Evolutionary conservation across 35 echinoderm and acorn worm genomes (phyloP).

Genomic region (Antedon bifida): DNA sequence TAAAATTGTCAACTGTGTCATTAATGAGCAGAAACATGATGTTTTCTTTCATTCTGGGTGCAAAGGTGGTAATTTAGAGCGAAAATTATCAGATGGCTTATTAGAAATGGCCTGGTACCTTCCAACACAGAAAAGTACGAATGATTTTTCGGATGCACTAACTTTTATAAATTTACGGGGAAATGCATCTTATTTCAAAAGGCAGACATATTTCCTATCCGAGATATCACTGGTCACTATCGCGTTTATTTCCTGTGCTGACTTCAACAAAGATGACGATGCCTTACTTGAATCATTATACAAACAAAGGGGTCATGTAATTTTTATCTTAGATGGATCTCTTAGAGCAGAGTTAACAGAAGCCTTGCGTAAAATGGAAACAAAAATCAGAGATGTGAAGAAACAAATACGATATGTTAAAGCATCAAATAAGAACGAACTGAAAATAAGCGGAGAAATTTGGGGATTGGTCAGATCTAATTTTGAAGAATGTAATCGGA

Average conservation of each 20-base stretch:
- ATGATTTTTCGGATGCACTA: background rate
- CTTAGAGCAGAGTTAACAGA: background rate
- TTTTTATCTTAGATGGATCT: background rate
- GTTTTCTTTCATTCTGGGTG: too few relatives aligned
- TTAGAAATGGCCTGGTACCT: too few relatives aligned
- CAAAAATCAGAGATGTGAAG: background rate
- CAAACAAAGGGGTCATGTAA: background rate
- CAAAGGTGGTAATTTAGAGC: too few relatives aligned
- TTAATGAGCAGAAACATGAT: too few relatives aligned
- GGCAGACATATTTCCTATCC: background rate
- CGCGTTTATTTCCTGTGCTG: background rate
- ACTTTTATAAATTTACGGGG: background rate
- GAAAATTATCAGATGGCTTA: too few relatives aligned
- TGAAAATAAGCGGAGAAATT: background rate
- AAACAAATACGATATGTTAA: background rate
- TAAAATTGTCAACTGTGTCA: too few relatives aligned
- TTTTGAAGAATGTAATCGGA: too few relatives aligned
- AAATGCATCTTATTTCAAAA: background rate
- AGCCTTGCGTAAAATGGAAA: background rate
- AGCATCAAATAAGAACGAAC: background rate
- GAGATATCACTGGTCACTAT: background rate
- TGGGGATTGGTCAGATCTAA: too few relatives aligned
- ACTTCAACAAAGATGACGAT: background rate
- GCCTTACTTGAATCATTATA: background rate
- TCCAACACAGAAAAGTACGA: too few relatives aligned